Evolutionary conservation across 2,113 vertebrate genomes (phyloP), one percentile per base, ranked within the genome.

Genomic region (Amia ocellicauda): DNA sequence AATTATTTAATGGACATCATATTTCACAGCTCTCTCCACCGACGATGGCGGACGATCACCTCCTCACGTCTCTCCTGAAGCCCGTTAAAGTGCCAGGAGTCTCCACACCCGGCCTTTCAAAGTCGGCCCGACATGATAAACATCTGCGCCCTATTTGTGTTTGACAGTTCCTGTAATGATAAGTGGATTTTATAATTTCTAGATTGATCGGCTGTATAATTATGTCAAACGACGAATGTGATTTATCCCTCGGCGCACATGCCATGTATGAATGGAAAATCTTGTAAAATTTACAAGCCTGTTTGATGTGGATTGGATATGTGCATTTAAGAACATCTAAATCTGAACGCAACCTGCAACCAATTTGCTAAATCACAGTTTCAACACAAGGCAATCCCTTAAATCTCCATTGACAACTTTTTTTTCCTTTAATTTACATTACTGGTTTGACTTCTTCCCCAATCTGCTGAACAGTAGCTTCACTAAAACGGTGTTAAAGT

Each of bases 251-350:
- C 55, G 78, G 74, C 83, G 60, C 76, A 80, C 68, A 66, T 29
- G 49, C 83, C 86, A 89, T 80, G 85, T 84, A 84, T 78, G 77
- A 78, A 77, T 58, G 84, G 83, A 85, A 89, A 88, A 81, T 78
- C 57, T 75, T 60, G 72, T 86, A 84, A 86, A 74, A 77, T 71
- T 70, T 51, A 63, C 58, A 74, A 75, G 73, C 72, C 62, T 42
- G 9, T 60, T 70, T 70, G 69, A 69, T 79, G 76, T 75, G 73
- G 70, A 86, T 74, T 67, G 61, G 27, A 78, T 73, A 71, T 73
- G 71, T 75, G 69, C 69, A 69, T 83, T 59, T 64, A 71, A 70
- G 31, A 36, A 36, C 31, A 36, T 36, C 31, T 36, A 36, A 79
- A 66, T 74, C 70, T 78, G 70, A 70, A 63, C 70, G 40, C 70